These are phyloP conservation scores for Nycteola revayana DNA, from an alignment of 2,888 invertebrate genomes.

Conservation along the genomic window DNA sequence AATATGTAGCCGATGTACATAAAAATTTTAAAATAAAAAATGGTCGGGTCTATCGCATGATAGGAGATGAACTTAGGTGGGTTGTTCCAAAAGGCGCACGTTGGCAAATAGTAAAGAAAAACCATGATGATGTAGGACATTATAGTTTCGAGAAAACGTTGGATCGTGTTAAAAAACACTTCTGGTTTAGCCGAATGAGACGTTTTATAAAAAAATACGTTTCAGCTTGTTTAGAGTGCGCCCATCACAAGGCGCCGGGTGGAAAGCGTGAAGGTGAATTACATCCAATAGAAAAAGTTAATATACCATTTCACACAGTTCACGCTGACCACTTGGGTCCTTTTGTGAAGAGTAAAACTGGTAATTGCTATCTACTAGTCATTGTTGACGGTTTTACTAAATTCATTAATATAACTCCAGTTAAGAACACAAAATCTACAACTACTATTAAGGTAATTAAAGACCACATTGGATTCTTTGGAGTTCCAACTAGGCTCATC, in stretches of 20 bases:
- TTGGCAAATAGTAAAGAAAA: constrained; percentile 25
- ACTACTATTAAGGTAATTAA: neutral
- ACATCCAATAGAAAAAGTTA: constrained; percentile 1
- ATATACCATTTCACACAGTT: constrained; percentile 1
- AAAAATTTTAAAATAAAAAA: constrained; percentile 27
- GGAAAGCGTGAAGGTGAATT: constrained; percentile 11
- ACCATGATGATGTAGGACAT: constrained; percentile 30
- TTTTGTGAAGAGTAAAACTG: neutral
- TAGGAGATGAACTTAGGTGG: constrained; percentile 16
- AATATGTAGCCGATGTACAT: constrained; percentile 7
- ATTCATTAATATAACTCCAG: constrained; percentile 1
- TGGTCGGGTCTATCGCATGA: constrained; percentile 5
- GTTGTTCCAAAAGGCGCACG: constrained; percentile 25
- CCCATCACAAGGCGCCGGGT: constrained; percentile 4
- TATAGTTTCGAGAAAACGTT: constrained; percentile 26
- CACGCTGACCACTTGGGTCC: constrained; percentile 2
- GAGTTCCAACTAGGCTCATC: neutral
- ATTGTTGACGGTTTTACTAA: constrained; percentile 2
- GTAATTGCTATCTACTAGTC: constrained; percentile 1
- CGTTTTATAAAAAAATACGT: constrained; percentile 9
- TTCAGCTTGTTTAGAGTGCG: constrained; percentile 6
- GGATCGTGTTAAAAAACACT: neutral
- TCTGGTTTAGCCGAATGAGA: constrained; percentile 8
- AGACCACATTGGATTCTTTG: neutral
- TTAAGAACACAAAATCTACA: neutral